A percentile compares a stretch with the other conserved stretches of the same genome.
Conservation (phyloP, 2,113 vertebrate genomes). For the Psittacara wagleri region DNA sequence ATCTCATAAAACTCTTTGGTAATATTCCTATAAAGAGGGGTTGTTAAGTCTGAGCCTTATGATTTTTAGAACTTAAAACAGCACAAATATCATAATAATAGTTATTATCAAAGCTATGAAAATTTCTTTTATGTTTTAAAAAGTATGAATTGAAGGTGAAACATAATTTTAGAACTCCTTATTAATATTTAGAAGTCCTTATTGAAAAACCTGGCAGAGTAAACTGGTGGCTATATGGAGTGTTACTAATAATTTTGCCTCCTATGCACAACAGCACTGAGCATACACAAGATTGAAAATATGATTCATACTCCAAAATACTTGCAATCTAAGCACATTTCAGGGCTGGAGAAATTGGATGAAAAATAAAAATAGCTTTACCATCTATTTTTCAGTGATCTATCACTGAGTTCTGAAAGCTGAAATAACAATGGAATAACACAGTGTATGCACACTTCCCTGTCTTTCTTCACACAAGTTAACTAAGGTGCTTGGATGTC, state of each 20-base stretch:
- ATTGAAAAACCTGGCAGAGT: neutral
- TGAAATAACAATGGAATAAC: neutral
- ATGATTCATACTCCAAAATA: neutral
- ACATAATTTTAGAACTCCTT: neutral
- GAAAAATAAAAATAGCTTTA: neutral
- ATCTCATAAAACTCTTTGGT: neutral
- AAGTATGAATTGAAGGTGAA: neutral
- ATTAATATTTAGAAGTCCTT: neutral
- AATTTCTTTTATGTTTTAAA: neutral
- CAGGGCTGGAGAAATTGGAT: neutral
- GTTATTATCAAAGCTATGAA: neutral
- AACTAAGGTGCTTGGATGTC: neutral
- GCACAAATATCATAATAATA: neutral
- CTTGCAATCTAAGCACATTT: neutral
- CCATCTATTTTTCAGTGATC: constrained; percentile 8
- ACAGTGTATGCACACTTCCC: neutral
- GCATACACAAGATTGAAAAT: neutral
- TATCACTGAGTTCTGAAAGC: neutral
- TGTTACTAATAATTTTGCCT: neutral
- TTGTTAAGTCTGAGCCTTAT: neutral
- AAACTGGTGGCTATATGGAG: neutral
- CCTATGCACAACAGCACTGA: rapidly evolving
- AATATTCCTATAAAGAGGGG: neutral
- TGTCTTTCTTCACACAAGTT: neutral
- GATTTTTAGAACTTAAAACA: neutral